Evolutionary conservation across 1,140 invertebrate species (phyloP).

Genomic region (Drosophila yakuba): DNA sequence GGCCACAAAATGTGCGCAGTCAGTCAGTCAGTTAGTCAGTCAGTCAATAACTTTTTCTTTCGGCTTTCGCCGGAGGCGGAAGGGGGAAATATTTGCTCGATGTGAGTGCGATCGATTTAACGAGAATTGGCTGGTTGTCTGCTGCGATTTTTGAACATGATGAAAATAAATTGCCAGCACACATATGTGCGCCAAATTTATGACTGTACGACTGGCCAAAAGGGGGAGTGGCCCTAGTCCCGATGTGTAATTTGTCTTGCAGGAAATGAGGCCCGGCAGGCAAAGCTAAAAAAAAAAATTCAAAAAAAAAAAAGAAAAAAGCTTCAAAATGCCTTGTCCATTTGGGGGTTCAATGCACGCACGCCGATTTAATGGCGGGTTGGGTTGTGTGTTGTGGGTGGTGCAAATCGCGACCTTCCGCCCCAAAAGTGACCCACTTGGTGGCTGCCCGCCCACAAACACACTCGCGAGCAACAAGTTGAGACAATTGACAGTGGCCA

Average conservation of each 20-base stretch:
- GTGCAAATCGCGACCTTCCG: slow-evolving; percentile 24
- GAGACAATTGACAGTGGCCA: slow-evolving; percentile 40
- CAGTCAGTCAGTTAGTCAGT: slow-evolving; percentile 25
- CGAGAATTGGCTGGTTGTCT: slow-evolving; percentile 61
- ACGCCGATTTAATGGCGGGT: neutral
- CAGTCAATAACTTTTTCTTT: slow-evolving; percentile 43
- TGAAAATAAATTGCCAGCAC: slow-evolving; percentile 78
- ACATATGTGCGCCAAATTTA: slow-evolving; percentile 75
- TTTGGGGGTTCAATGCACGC: slow-evolving; percentile 45
- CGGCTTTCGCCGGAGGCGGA: slow-evolving; percentile 24
- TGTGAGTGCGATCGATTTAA: slow-evolving; percentile 63
- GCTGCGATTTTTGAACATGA: slow-evolving; percentile 64
- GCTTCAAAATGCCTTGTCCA: slow-evolving; percentile 10
- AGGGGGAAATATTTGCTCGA: neutral
- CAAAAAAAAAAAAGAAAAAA: neutral
- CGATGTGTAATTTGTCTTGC: slow-evolving; percentile 63
- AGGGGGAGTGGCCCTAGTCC: slow-evolving; percentile 13
- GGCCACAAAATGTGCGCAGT: slow-evolving; percentile 56
- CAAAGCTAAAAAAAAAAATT: neutral
- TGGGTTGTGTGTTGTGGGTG: neutral
- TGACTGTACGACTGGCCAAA: slow-evolving; percentile 19
- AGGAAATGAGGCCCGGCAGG: slow-evolving; percentile 41
- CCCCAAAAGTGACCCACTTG: slow-evolving; percentile 32
- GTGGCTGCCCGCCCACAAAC: neutral
- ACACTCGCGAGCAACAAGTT: slow-evolving; percentile 32